phyloP scores from a whole-genome alignment of 2,113 vertebrate species.

The Platichthys flesus region DNA sequence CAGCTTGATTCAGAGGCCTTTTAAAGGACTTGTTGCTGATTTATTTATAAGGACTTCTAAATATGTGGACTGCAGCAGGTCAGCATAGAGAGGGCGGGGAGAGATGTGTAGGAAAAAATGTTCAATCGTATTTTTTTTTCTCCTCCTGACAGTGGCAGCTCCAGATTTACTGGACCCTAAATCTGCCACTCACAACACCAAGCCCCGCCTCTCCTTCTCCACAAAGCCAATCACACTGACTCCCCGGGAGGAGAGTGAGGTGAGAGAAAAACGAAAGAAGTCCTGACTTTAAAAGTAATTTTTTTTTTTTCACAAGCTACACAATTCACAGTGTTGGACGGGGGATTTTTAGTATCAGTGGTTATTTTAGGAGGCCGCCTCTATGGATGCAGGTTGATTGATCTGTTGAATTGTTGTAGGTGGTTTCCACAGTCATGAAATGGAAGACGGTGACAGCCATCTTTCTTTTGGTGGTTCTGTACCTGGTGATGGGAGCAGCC shows the following conservation, averaged over 20 bases:
- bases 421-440: slow-evolving; percentile 94
- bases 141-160: slow-evolving; percentile 89
- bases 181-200: slow-evolving; percentile 95
- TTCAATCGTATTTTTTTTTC: slow-evolving; percentile 17
- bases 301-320: background rate
- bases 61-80: slow-evolving; percentile 28
- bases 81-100: slow-evolving; percentile 8
- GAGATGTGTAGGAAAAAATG: background rate
- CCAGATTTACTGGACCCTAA: slow-evolving; percentile 97
- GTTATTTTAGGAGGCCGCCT: background rate
- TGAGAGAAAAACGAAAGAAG: slow-evolving; percentile 47
- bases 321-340: background rate
- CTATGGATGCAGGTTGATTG: slow-evolving; percentile 30
- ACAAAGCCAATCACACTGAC: slow-evolving; percentile 90
- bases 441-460: slow-evolving; percentile 96
- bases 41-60: slow-evolving; percentile 63
- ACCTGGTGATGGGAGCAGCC: slow-evolving; percentile 93
- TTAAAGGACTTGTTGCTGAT: slow-evolving; percentile 41
- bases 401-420: slow-evolving; percentile 66
- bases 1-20: slow-evolving; percentile 11
- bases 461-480: slow-evolving; percentile 94
- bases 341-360: background rate
- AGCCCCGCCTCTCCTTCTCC: slow-evolving; percentile 95
- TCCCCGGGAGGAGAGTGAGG: slow-evolving; percentile 89
- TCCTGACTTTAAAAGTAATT: slow-evolving; percentile 10